Evolutionary conservation across 2,888 invertebrate genomes (phyloP).

Genomic region (Dromius quadrimaculatus): DNA sequence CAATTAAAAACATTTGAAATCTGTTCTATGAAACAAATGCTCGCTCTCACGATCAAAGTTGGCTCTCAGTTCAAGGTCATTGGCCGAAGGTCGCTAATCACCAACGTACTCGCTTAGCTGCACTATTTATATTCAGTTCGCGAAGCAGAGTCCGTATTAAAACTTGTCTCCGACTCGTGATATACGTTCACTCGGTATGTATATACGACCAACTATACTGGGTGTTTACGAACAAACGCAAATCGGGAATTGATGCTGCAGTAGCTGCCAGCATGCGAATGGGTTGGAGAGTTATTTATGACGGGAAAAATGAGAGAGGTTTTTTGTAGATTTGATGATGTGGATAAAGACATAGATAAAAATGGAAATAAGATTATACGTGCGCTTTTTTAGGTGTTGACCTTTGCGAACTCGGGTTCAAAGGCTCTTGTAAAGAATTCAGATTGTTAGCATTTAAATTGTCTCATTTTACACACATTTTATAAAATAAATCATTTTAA

Average conservation of each 20-base stretch:
- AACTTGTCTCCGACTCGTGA: slow-evolving; percentile 40
- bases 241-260: background rate
- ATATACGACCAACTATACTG: slow-evolving; percentile 1
- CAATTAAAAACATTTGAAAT: too few species aligned
- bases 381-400: too few species aligned
- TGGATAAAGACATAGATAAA: too few species aligned
- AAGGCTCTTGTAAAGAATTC: too few species aligned
- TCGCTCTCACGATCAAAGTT: slow-evolving; percentile 18
- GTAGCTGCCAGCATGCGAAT: background rate
- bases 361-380: too few species aligned
- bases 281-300: too few species aligned
- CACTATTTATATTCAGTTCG: slow-evolving; percentile 42
- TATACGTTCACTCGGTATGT: slow-evolving; percentile 32
- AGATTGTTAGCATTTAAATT: too few species aligned
- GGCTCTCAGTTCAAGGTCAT: slow-evolving; percentile 46
- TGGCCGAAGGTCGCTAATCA: slow-evolving; percentile 51
- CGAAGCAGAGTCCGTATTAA: slow-evolving; percentile 41
- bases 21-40: slow-evolving; percentile 29
- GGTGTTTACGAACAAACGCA: slow-evolving; percentile 2
- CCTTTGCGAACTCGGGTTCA: too few species aligned
- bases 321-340: too few species aligned
- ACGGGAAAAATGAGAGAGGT: too few species aligned
- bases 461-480: too few species aligned
- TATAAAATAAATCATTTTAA: too few species aligned
- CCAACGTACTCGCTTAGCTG: slow-evolving; percentile 3